These are phyloP conservation scores for Drosophila dives DNA, from an alignment of 2,888 invertebrate genomes.

Conservation along the genomic window DNA sequence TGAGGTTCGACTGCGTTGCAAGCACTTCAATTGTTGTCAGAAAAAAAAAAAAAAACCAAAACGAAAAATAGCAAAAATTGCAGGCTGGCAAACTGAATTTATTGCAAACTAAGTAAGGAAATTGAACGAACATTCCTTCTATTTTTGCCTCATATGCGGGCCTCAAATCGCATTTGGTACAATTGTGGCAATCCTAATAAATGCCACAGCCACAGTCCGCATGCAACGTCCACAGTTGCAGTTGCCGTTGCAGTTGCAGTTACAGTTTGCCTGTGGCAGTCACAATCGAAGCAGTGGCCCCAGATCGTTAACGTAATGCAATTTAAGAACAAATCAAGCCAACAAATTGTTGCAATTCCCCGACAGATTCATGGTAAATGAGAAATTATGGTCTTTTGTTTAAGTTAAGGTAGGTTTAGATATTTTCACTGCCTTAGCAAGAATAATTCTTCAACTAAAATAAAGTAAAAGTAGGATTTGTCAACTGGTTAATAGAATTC, in stretches of 20 bases:
- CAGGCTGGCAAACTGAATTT: slow-evolving; percentile 46
- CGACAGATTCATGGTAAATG: slow-evolving; percentile 31
- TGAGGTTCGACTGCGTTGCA: slow-evolving; percentile 7
- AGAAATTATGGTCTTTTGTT: slow-evolving; percentile 43
- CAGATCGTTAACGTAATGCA: slow-evolving; percentile 65
- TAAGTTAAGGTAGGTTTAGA: background rate
- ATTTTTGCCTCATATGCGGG: slow-evolving; percentile 20
- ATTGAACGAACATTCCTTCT: slow-evolving; percentile 25
- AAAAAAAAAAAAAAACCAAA: background rate
- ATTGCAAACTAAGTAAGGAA: slow-evolving; percentile 29
- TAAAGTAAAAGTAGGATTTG: background rate
- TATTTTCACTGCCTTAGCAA: background rate
- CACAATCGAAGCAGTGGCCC: slow-evolving; percentile 18
- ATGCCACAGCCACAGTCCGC: slow-evolving; percentile 12
- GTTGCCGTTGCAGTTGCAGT: slow-evolving; percentile 6
- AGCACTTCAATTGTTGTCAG: slow-evolving; percentile 8
- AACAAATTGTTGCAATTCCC: slow-evolving; percentile 58
- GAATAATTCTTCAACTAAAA: background rate
- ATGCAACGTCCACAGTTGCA: slow-evolving; percentile 7
- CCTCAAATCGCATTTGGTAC: slow-evolving; percentile 39
- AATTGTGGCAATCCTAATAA: slow-evolving; percentile 21
- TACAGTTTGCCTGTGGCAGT: background rate
- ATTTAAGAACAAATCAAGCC: slow-evolving; percentile 67
- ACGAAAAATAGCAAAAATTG: slow-evolving; percentile 10
- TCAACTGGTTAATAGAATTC: background rate